Percentiles rank a stretch among this genome's conserved stretches.
Evolutionary conservation across 2,888 invertebrate species (phyloP).

Genomic region (Drosophila phalerata): DNA sequence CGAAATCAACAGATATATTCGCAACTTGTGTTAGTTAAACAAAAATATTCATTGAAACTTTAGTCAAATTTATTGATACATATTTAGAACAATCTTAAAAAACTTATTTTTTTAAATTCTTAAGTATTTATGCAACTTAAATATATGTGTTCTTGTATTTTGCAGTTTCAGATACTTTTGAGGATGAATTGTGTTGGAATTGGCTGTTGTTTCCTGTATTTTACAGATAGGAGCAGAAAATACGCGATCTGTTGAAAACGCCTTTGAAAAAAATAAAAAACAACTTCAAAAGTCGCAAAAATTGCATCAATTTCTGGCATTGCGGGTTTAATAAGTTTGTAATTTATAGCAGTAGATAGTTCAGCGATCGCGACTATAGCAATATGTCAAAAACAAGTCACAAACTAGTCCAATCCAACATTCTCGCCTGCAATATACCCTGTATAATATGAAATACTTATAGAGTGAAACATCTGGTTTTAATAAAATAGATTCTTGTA

Average conservation of each 20-base stretch:
- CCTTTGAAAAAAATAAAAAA: not conserved
- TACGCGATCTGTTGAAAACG: not conserved
- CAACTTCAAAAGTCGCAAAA: not conserved
- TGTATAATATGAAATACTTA: not conserved
- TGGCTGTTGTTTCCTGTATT: not conserved
- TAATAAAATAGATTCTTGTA: not conserved
- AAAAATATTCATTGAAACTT: not conserved
- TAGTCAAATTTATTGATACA: not conserved
- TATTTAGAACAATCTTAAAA: too few relatives aligned
- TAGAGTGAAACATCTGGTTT: not conserved
- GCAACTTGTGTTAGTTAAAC: too few relatives aligned
- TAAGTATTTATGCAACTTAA: too few relatives aligned
- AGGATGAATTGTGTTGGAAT: not conserved
- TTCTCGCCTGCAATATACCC: not conserved
- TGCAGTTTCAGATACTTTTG: too few relatives aligned
- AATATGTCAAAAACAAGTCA: constrained; percentile 33
- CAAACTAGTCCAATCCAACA: not conserved
- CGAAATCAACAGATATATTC: not conserved
- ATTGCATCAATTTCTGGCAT: constrained; percentile 16
- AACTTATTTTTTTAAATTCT: too few relatives aligned
- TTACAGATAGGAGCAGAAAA: not conserved
- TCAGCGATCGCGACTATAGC: constrained; percentile 26
- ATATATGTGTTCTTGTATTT: too few relatives aligned
- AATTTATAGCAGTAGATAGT: constrained; percentile 28
- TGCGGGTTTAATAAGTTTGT: constrained; percentile 15